Base-by-base conservation (phyloP, 1,140 invertebrate species). In the Mya arenaria region DNA sequence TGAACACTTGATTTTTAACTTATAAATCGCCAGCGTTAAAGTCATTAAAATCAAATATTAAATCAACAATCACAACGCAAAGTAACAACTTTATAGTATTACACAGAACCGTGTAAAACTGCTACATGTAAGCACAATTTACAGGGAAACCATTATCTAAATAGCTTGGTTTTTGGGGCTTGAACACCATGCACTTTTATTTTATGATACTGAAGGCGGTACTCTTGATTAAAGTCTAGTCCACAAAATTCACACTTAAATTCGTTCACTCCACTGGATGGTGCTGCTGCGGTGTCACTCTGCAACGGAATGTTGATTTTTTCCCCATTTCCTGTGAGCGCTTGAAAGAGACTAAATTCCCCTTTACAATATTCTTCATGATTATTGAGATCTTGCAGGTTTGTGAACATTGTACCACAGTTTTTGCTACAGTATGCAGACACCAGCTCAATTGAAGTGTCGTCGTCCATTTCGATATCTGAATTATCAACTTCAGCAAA, bases 241-340 rank as follows among this genome's bases (percentile, higher is more conserved):
- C 79, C 79, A 58, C 79, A 82, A 8, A 82, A 10, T n/a, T n/a
- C 37, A 73, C 79, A 82, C n/a, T n/a, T n/a, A n/a, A n/a, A n/a
- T n/a, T n/a, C n/a, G 32, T 37, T 72, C 19, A 28, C 65, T 17
- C 44, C 32, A n/a, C 34, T 60, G 17, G 34, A 48, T 44, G 32
- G 17, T 2, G 37, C n/a, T 17, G 25, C 8, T 28, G 52, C 52
- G 48, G 3, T 39, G 23, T 72, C n/a, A 56, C 28, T 19, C n/a
- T 56, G n/a, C n/a, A 13, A n/a, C 10, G 44, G 10, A 48, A 48
- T n/a, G n/a, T 48, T 48, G 44, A 13, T 48, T 48, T 28, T 56
- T 23, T 4, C 5, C 4, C n/a, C n/a, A 65, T 30, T 34, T 13
- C 62, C 34, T 13, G 25, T 19, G 10, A 34, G 19, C 23, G 62